These are phyloP conservation scores for Drosophila nigromelanica DNA, from an alignment of 1,140 invertebrate genomes.

Conservation along the genomic window DNA sequence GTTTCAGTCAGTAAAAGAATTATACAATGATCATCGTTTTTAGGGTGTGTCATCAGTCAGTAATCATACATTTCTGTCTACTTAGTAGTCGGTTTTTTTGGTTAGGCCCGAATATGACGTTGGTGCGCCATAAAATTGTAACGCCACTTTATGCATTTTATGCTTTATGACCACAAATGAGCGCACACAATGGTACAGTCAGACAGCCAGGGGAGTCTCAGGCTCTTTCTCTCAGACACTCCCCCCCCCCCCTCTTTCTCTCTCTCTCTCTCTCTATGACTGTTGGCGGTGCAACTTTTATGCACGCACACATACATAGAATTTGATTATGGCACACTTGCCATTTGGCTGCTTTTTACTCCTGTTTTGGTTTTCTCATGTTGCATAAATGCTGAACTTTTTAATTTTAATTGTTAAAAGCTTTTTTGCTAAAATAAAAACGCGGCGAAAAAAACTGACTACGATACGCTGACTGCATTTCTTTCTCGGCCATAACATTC, in stretches of 20 bases:
- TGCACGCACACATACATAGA: conserved; percentile 62
- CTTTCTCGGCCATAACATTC: conserved; percentile 51
- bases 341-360: conserved; percentile 51
- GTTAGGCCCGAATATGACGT: conserved; percentile 60
- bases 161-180: conserved; percentile 82
- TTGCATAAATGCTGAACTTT: conserved; percentile 79
- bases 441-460: conserved; percentile 5
- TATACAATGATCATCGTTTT: not conserved
- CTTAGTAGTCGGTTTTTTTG: conserved; percentile 21
- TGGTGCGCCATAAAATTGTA: conserved; percentile 76
- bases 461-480: conserved; percentile 36
- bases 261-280: not conserved
- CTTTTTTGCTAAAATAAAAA: conserved; percentile 66
- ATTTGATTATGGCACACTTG: conserved; percentile 74
- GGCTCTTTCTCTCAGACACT: not conserved
- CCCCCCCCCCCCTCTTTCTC: not conserved
- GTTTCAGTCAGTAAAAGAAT: no score
- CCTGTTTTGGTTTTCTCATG: conserved; percentile 34
- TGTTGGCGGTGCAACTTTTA: conserved; percentile 65
- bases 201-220: conserved; percentile 37
- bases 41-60: conserved; percentile 36
- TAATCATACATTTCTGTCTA: not conserved
- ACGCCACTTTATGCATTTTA: conserved; percentile 80
- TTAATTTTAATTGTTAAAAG: conserved; percentile 83
- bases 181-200: conserved; percentile 66